Conservation (phyloP, 2,113 vertebrate genomes). For the Hystrix cristata region DNA sequence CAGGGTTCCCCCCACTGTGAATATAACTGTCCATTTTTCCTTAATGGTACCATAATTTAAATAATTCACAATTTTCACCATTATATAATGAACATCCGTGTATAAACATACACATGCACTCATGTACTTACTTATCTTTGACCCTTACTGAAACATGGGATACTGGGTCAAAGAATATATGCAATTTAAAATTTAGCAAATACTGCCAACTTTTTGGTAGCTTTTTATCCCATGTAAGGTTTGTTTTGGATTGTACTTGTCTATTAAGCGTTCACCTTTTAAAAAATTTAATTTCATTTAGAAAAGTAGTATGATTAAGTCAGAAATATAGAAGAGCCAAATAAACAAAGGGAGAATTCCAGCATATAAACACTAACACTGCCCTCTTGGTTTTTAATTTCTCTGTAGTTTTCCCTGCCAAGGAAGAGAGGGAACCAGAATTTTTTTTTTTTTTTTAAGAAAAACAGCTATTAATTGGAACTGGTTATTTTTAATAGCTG, state of each 20-base stretch:
- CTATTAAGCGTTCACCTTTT: background rate
- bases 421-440: background rate
- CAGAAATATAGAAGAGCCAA: background rate
- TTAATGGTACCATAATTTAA: conserved; percentile 4
- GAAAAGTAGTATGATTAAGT: background rate
- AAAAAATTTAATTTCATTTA: background rate
- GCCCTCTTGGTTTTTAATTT: conserved; percentile 10
- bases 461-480: background rate
- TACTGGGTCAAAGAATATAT: background rate
- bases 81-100: background rate
- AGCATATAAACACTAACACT: background rate
- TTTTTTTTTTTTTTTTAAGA: background rate
- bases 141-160: conserved; percentile 22
- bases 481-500: background rate
- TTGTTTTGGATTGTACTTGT: conserved; percentile 14
- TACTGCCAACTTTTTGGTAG: background rate
- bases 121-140: background rate
- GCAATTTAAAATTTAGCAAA: background rate
- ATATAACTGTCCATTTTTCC: background rate
- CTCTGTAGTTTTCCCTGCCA: background rate
- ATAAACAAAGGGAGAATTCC: background rate
- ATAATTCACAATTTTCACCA: conserved; percentile 15
- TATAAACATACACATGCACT: background rate
- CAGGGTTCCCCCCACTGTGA: background rate
- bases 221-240: background rate